Evolutionary conservation across 2,113 vertebrate species (phyloP).

Genomic region (Hiodon tergisus): DNA sequence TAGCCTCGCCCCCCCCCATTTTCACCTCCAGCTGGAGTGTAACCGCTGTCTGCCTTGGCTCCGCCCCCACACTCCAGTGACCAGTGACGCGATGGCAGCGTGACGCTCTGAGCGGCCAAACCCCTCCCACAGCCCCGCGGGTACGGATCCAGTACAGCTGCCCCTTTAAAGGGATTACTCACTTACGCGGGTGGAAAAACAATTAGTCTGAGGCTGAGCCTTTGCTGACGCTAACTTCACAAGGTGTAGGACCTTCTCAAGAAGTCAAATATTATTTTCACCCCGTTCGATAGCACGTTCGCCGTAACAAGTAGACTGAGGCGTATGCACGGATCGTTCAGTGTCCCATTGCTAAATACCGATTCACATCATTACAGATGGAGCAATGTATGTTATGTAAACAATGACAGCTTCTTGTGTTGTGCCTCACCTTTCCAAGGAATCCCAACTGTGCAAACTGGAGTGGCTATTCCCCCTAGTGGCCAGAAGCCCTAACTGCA

Average conservation of each 20-base stretch:
- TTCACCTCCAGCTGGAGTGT: conserved; percentile 37
- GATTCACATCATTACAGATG: too few species aligned
- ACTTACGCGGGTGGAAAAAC: conserved; percentile 27
- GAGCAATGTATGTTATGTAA: too few species aligned
- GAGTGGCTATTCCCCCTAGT: conserved; percentile 59
- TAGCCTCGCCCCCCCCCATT: conserved; percentile 17
- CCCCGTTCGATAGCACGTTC: too few species aligned
- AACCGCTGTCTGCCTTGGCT: conserved; percentile 25
- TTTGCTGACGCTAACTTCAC: conserved; percentile 27
- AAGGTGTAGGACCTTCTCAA: conserved; percentile 28
- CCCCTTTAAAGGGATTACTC: conserved; percentile 33
- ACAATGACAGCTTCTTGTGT: too few species aligned
- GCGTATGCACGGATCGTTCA: too few species aligned
- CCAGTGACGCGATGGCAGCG: conserved; percentile 26
- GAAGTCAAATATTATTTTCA: conserved; percentile 11
- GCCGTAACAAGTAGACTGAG: too few species aligned
- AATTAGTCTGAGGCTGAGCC: conserved; percentile 28
- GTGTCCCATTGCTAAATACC: too few species aligned
- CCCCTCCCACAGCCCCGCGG: conserved; percentile 20
- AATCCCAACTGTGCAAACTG: conserved; percentile 20
- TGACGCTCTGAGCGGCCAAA: conserved; percentile 10
- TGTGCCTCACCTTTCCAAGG: too few species aligned
- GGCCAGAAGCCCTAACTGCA: conserved; percentile 44
- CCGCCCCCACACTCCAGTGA: background rate
- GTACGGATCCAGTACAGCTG: background rate